Evolutionary conservation across 2,888 invertebrate species (phyloP).

Genomic region (Beris chalybata): DNA sequence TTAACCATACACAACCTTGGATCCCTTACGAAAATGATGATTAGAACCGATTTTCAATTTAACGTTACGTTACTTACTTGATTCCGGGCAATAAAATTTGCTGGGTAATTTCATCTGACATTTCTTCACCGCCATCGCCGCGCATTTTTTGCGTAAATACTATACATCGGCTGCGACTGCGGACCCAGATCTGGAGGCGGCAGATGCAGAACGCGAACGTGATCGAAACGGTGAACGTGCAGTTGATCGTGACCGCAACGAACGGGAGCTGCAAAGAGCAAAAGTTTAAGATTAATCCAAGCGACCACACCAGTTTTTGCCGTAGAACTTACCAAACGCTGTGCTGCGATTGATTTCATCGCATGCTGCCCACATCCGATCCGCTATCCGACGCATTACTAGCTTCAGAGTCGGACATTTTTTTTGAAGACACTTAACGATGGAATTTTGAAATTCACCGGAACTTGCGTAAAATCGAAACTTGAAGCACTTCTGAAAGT

Average conservation of each 20-base stretch:
- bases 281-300: not conserved
- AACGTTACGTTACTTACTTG: conserved; percentile 64
- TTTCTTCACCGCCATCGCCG: conserved; percentile 97
- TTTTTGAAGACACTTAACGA: too few relatives aligned
- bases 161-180: conserved; percentile 68
- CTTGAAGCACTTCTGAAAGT: too few relatives aligned
- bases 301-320: not conserved
- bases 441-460: too few relatives aligned
- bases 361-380: conserved; percentile 67
- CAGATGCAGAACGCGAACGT: conserved; percentile 54
- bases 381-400: conserved; percentile 77
- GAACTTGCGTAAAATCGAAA: too few relatives aligned
- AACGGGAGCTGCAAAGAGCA: conserved; percentile 31
- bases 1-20: conserved; percentile 99
- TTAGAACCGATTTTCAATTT: not conserved
- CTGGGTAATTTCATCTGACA: conserved; percentile 98
- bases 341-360: conserved; percentile 61
- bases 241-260: conserved; percentile 39
- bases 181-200: conserved; percentile 56
- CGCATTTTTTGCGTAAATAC: conserved; percentile 93
- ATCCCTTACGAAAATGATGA: conserved; percentile 63
- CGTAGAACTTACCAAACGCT: conserved; percentile 50
- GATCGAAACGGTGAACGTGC: conserved; percentile 57
- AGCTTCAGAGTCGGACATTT: conserved; percentile 79
- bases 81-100: conserved; percentile 96